A percentile compares a stretch with the other conserved stretches of the same genome.
Evolutionary conservation across 2,113 vertebrate genomes (phyloP).

Genomic region (Ictidomys tridecemlineatus): DNA sequence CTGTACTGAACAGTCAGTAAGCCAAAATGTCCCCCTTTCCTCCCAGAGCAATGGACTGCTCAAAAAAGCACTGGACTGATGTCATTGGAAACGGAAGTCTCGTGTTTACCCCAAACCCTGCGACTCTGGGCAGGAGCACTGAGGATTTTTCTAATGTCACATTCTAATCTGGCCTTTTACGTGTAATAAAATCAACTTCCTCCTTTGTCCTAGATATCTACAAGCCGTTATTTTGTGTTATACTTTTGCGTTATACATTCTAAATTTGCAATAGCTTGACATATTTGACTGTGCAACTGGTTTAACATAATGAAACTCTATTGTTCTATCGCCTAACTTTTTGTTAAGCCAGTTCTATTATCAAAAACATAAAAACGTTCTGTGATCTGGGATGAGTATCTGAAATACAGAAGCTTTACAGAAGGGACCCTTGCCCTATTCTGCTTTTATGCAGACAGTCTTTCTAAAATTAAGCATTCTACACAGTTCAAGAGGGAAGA

Average conservation of each 20-base stretch:
- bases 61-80: background rate
- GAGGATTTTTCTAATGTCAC: background rate
- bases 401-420: background rate
- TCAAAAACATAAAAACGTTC: background rate
- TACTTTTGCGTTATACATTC: background rate
- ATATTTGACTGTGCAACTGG: background rate
- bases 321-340: background rate
- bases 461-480: background rate
- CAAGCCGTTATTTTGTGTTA: background rate
- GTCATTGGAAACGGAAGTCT: background rate
- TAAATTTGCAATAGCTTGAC: background rate
- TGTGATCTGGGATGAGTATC: background rate
- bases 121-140: background rate
- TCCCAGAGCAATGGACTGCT: background rate
- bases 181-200: background rate
- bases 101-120: background rate
- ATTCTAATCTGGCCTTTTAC: constrained; percentile 10
- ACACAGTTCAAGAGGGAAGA: background rate
- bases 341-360: background rate
- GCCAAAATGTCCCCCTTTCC: background rate
- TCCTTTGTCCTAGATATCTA: background rate
- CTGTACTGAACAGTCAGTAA: constrained; percentile 33
- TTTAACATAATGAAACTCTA: background rate
- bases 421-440: background rate
- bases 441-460: background rate